Base-by-base conservation (phyloP, 2,113 vertebrate genomes). In the Progne subis region DNA sequence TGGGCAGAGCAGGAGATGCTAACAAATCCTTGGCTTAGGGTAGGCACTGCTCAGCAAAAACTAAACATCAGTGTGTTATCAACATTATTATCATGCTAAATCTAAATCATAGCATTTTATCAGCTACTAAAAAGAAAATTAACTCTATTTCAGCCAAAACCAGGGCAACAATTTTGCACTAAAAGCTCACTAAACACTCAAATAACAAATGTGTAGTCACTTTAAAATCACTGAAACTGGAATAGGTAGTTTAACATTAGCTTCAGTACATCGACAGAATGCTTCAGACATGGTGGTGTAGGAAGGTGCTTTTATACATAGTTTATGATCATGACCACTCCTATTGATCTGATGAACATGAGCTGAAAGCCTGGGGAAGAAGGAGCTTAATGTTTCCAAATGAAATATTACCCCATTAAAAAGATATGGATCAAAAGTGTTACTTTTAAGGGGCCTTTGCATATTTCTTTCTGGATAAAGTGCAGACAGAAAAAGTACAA, bases 281-380 rank as follows among this genome's bases (percentile, higher is more conserved):
- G 24, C 21, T 82, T 84, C 61, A 88, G 71, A 63, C 14, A 15
- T 0, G 0, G 19, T 53, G 18, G 32, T 57, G 18, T 49, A 74
- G 49, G 23, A 57, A 76, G 0, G 0, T 76, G 41, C n/a, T 82
- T 82, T 93, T 88, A 56, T 49, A 29, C 16, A 46, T 60, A n/a
- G 59, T 69, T 96, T 78, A 55, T 55, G 47, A 47, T 53, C 55
- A 80, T 3, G 5, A 12, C 14, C 20, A 55, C 37, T 86, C 20
- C 17, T 80, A 91, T 24, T 83, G 92, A 91, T 88, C 52, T 46
- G 60, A 46, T 0, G 13, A 95, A 90, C 88, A 95, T 37, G 46
- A 91, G 13, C 63, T 90, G 75, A 92, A 90, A 88, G 86, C 47
- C 63, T 65, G 81, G 34, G 47, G n/a, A 92, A 95, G 23, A 81